Evolutionary conservation across 2,113 vertebrate species (phyloP).

Genomic region (Misgurnus anguillicaudatus): DNA sequence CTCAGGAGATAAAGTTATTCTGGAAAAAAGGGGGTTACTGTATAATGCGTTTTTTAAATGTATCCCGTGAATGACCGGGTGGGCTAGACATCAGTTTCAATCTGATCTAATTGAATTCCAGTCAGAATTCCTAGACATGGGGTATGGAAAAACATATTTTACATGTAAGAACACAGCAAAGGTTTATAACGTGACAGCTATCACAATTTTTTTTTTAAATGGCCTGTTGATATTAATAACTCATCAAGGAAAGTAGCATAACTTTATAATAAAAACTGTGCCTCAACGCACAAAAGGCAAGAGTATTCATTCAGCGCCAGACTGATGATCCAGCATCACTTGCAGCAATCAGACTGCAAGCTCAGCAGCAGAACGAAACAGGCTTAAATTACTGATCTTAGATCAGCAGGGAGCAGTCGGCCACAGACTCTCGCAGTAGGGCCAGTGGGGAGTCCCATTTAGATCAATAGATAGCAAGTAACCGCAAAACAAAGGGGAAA

Average conservation of each 20-base stretch:
- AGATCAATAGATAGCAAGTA: conserved; percentile 71
- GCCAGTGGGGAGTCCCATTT: conserved; percentile 60
- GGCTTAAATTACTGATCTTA: conserved; percentile 38
- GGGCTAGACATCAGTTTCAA: conserved; percentile 65
- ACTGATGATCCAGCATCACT: conserved; percentile 9
- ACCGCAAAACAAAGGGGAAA: conserved; percentile 74
- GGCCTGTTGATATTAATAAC: neutral
- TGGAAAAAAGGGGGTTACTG: conserved; percentile 62
- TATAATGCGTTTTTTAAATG: conserved; percentile 65
- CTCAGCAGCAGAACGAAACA: conserved; percentile 25
- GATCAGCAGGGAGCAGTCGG: conserved; percentile 36
- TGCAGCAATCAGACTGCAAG: conserved; percentile 31
- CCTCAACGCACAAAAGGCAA: neutral
- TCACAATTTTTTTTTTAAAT: conserved; percentile 55
- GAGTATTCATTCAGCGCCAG: conserved; percentile 4
- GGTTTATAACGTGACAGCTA: conserved; percentile 66
- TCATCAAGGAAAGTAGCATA: neutral
- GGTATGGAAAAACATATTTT: neutral
- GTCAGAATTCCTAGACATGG: conserved; percentile 44
- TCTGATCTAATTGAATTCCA: conserved; percentile 70
- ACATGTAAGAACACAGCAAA: conserved; percentile 64
- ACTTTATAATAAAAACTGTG: neutral
- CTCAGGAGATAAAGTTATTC: conserved; percentile 71
- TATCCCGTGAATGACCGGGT: conserved; percentile 62
- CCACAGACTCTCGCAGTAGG: conserved; percentile 24